Evolutionary conservation across 2,888 invertebrate species (phyloP).

Genomic region (Amiota mariae): DNA sequence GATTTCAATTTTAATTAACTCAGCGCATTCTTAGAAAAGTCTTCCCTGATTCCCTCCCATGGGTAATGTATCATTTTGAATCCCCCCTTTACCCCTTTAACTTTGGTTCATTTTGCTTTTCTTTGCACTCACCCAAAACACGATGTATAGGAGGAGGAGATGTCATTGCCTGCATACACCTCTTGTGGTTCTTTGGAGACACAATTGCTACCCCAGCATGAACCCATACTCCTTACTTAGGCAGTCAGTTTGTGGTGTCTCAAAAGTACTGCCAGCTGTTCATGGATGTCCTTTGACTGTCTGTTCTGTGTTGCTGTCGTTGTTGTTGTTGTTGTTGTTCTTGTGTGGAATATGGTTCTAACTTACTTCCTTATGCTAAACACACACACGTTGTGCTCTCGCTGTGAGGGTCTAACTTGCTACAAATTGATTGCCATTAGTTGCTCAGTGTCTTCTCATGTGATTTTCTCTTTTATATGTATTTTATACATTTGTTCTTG

Average conservation of each 20-base stretch:
- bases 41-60: not conserved
- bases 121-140: constrained; percentile 20
- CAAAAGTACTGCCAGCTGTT: not conserved
- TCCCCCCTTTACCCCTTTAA: not conserved
- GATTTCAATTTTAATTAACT: constrained; percentile 59
- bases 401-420: too few species aligned
- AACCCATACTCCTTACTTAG: constrained; percentile 49
- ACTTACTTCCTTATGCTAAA: constrained; percentile 1
- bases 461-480: too few species aligned
- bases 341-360: constrained; percentile 34
- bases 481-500: too few species aligned
- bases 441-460: constrained; percentile 5
- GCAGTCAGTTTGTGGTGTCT: too few species aligned
- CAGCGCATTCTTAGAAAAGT: not conserved
- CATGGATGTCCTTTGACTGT: constrained; percentile 27
- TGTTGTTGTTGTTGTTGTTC: constrained; percentile 44
- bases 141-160: constrained; percentile 43
- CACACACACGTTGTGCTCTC: not conserved
- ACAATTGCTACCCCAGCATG: constrained; percentile 59
- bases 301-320: constrained; percentile 37
- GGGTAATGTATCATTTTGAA: not conserved
- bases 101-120: not conserved
- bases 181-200: constrained; percentile 38
- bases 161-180: not conserved
- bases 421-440: constrained; percentile 22